Base-by-base conservation (phyloP, 2,888 invertebrate species). In the Drosophila suboccidentalis region DNA sequence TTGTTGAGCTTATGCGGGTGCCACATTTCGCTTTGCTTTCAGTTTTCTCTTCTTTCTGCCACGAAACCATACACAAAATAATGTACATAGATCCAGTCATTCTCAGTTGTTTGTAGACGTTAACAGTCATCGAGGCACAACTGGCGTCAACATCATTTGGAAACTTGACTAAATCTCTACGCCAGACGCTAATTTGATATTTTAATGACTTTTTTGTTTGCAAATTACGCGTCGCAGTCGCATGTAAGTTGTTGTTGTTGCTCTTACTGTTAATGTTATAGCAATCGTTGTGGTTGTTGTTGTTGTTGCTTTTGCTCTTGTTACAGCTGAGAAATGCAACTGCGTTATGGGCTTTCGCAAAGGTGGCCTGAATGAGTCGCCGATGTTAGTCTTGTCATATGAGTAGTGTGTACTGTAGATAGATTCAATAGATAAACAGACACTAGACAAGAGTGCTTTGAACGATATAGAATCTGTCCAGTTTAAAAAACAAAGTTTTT, bases 181-280 rank as follows among this genome's bases (percentile, higher is more conserved):
- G 71, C 74, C 86, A 80, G 83, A 86, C 72, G 80, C 69, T 86
- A 83, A 80, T 86, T 85, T 88, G 76, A 83, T 83, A 88, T 86
- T 86, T 80, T 84, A 87, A 84, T 85, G 79, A 63, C 75, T 73
- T 78, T 78, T 85, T 85, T 75, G 73, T 78, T 79, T 83, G 83
- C 80, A 82, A 82, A 85, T 80, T 77, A 75, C 77, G 72, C 61
- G 65, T 63, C 67, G 65, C 50, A 60, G 50, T 63, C 38, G 51
- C 57, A 38, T 34, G 47, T 57, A 50, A 61, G 71, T 76, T 68
- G 19, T 38, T 55, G 26, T 39, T 47, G 32, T 38, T 65, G 11
- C n/a, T 50, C 19, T 34, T 46, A 4, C 44, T 43, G 11, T 44
- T 66, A 6, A 39, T 47, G 6, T 50, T 39, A 6, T n/a, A 34